phyloP scores from a whole-genome alignment of 2,797 vertebrate species.

The Cryptoprocta ferox region DNA sequence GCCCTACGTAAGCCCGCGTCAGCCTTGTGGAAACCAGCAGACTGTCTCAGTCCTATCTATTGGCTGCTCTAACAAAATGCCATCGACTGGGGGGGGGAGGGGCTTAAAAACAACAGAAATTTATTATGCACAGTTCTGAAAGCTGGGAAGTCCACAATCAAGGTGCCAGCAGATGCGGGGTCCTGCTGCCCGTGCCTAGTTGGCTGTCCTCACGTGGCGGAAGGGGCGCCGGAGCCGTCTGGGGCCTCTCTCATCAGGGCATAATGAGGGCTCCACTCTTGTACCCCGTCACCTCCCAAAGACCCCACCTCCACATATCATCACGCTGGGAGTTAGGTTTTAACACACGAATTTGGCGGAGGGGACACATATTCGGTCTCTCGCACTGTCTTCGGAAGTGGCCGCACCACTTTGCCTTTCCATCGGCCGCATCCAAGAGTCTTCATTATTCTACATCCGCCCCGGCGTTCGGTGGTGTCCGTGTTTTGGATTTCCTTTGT shows the following conservation, averaged over 20 bases:
- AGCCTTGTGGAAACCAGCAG: background rate
- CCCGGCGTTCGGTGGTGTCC: background rate
- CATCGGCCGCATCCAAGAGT: background rate
- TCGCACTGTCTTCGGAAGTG: background rate
- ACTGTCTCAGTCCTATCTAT: background rate
- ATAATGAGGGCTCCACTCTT: background rate
- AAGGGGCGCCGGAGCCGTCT: background rate
- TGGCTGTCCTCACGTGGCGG: background rate
- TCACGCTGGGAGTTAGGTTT: background rate
- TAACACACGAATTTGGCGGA: rapidly evolving
- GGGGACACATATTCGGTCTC: background rate
- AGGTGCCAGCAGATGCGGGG: background rate
- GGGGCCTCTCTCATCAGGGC: background rate
- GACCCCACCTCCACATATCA: background rate
- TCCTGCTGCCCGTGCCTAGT: background rate
- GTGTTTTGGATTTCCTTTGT: background rate
- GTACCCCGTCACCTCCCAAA: background rate
- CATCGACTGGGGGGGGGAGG: rapidly evolving
- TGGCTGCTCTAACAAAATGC: background rate
- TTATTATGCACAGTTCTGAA: background rate
- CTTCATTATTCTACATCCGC: background rate
- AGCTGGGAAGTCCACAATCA: background rate
- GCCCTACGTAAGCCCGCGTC: rapidly evolving
- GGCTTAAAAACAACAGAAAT: background rate
- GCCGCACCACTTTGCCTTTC: background rate